A percentile compares a stretch with the other conserved stretches of the same genome.
Evolutionary conservation across 2,888 invertebrate genomes (phyloP).

Genomic region (Halocaridina rubra): DNA sequence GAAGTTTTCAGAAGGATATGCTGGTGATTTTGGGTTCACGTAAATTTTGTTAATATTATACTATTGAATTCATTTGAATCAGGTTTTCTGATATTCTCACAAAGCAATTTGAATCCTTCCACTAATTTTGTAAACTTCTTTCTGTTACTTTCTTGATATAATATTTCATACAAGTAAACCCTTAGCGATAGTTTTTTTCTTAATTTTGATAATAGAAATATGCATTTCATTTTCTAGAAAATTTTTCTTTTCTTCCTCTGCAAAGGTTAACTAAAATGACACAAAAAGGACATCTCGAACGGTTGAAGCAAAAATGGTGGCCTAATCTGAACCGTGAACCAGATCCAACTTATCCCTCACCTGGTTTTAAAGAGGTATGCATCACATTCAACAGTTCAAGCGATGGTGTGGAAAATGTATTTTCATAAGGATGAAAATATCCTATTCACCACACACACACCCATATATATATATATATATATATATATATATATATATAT

Average conservation of each 20-base stretch:
- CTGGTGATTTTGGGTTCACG: no score
- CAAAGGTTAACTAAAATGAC: slow-evolving; percentile 54
- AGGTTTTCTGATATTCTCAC: neutral
- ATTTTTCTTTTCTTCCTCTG: no score
- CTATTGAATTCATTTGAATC: no score
- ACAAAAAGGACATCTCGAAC: slow-evolving; percentile 44
- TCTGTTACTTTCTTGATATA: neutral
- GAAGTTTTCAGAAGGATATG: no score
- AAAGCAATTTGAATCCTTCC: neutral
- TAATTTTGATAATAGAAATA: neutral
- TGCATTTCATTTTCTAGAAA: neutral
- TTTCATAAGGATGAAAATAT: no score
- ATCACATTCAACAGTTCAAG: no score
- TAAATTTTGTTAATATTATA: no score
- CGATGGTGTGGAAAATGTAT: no score
- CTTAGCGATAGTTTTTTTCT: neutral
- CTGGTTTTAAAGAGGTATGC: slow-evolving; percentile 55
- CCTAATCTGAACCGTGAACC: slow-evolving; percentile 46
- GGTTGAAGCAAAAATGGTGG: slow-evolving; percentile 54
- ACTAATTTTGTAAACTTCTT: neutral
- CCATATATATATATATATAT: no score
- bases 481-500: no score
- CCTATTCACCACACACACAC: no score
- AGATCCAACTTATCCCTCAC: slow-evolving; percentile 24
- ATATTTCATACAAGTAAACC: neutral